Base-by-base conservation (phyloP, 2,113 vertebrate genomes). In the Tragelaphus buxtoni region DNA sequence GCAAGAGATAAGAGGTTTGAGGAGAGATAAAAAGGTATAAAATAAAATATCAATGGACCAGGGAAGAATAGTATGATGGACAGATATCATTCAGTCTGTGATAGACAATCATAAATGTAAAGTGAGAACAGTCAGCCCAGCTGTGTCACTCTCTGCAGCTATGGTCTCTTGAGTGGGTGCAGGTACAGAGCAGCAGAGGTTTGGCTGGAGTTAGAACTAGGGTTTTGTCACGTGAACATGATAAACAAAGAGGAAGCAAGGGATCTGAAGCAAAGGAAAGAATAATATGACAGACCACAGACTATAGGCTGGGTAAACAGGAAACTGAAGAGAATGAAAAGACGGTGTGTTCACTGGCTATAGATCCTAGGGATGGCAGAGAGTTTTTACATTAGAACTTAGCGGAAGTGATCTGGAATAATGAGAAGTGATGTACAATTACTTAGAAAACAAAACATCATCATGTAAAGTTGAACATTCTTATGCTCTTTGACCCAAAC, bases 361-460 rank as follows among this genome's bases (percentile, higher is more conserved):
- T 7, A 56, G 53, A 12, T 74, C 42, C 20, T 63, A 45, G 51
- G 5, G 4, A 69, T 17, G 16, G 20, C 24, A 77, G 88, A 83
- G 39, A 60, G 10, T 32, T 58, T 88, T 83, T 60, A 88, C 86
- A 35, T 61, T 16, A 94, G 83, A 85, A 85, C 22, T 80, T 92
- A 51, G 8, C 35, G 45, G 32, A 81, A 53, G 32, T 81, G 77
- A 53, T n/a, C 77, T 14, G 32, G 20, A 72, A 69, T 83, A 77
- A 80, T 42, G 42, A 5, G 39, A 94, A 42, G 8, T 12, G 26
- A 90, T 26, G 2, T 42, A 72, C 32, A 53, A 51, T 55, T 61
- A 61, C 49, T 74, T 90, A 79, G 56, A n/a, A 55, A 84, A 85
- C n/a, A 79, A 56, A 90, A 20, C 35, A n/a, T 55, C 30, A 55